Evolutionary conservation across 2,797 vertebrate species (phyloP).

Genomic region (Arnoldichthys spilopterus): DNA sequence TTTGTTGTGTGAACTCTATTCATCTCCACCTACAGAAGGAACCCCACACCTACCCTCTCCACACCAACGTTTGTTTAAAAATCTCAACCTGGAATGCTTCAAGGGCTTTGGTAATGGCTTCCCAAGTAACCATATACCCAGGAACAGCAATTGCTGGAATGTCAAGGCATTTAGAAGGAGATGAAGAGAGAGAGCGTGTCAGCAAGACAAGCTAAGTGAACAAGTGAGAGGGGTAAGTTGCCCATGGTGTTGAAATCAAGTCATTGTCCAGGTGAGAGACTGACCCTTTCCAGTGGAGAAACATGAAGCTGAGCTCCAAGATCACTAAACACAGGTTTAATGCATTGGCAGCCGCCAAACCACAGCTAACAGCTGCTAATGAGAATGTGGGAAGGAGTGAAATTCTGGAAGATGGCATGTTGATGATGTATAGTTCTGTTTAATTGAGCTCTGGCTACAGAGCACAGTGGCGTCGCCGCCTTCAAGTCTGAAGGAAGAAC

Average conservation of each 20-base stretch:
- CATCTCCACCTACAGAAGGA: slow-evolving; percentile 45
- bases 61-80: slow-evolving; percentile 61
- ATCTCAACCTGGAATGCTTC: slow-evolving; percentile 61
- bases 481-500: neutral
- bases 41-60: slow-evolving; percentile 19
- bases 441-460: slow-evolving; percentile 34
- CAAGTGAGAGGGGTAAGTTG: slow-evolving; percentile 54
- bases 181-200: slow-evolving; percentile 20
- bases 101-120: slow-evolving; percentile 52
- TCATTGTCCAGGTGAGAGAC: slow-evolving; percentile 73
- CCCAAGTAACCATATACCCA: slow-evolving; percentile 54
- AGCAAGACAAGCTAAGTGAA: neutral
- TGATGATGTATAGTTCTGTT: slow-evolving; percentile 30
- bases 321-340: slow-evolving; percentile 13
- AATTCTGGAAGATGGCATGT: slow-evolving; percentile 13
- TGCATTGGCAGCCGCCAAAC: slow-evolving; percentile 33
- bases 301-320: slow-evolving; percentile 31
- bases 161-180: slow-evolving; percentile 49
- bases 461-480: neutral
- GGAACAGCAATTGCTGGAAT: slow-evolving; percentile 57
- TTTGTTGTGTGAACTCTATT: slow-evolving; percentile 56
- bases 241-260: slow-evolving; percentile 68
- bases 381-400: slow-evolving; percentile 40
- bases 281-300: slow-evolving; percentile 13
- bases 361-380: slow-evolving; percentile 40